Base-by-base conservation (phyloP, 2,113 vertebrate genomes). In the Sisor rabdophorus region DNA sequence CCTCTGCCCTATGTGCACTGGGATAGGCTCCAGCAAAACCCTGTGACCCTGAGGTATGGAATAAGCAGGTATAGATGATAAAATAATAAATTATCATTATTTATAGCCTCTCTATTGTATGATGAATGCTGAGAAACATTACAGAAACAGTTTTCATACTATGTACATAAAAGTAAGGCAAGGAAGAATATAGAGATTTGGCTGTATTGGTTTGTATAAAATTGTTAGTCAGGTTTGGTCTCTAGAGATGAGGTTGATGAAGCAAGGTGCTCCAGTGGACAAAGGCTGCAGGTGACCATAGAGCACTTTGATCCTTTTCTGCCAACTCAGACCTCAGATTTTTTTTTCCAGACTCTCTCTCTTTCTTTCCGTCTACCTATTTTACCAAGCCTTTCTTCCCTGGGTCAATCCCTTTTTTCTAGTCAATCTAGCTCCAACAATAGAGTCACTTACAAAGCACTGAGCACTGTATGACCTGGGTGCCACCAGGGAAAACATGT, bases 371-470 rank as follows among this genome's bases (percentile, higher is more conserved):
- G 65, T 60, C 12, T 73, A 60, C 76, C 81, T 83, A 72, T 81
- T 82, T 81, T 78, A 80, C 73, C 32, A 54, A 44, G 47, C 76
- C 64, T 83, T 84, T 79, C 68, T 67, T 82, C 56, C 58, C 47
- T 82, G 74, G 88, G 87, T 86, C 85, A 85, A 82, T 82, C 84
- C 82, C 85, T 86, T 84, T n/a, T 86, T 89, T 88, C 83, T 89
- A 87, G 87, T 88, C 89, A 88, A 87, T 89, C 89, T 86, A 85
- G 84, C 86, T 80, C 89, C 72, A 81, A 92, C 89, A 91, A 90
- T 91, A 87, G 91, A 92, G 85, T 92, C 91, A 90, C 91, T 92
- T 91, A 92, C 91, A 91, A 90, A 92, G 91, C 89, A 87, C 83
- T 78, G 85, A 88, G 87, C 84, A 70, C 81, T 91, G 87, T 89